Percentiles rank a stretch among this genome's conserved stretches.
These are phyloP conservation scores for Dynastes hyllus DNA, from an alignment of 2,888 invertebrate genomes.

Conservation along the genomic window DNA sequence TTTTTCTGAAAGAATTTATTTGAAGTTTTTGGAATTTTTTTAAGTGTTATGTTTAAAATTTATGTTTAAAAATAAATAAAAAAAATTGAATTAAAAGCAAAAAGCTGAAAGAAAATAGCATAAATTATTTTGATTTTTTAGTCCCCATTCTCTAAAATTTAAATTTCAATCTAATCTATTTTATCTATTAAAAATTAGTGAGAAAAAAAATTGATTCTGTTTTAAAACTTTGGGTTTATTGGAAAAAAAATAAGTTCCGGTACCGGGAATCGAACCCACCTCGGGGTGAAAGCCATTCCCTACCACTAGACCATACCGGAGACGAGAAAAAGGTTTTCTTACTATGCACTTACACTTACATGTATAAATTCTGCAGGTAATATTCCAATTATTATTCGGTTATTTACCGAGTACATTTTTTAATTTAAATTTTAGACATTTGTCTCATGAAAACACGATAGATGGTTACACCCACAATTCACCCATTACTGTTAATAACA, in stretches of 20 bases:
- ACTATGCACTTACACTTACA: conserved; percentile 29
- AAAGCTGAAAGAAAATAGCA: too few relatives aligned
- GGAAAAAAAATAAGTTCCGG: conserved; percentile 71
- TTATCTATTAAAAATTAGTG: too few relatives aligned
- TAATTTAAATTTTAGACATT: not conserved
- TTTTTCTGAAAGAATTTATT: too few relatives aligned
- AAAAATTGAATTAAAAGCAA: too few relatives aligned
- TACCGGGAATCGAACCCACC: conserved; percentile 85
- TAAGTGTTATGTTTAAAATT: too few relatives aligned
- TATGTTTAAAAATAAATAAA: too few relatives aligned
- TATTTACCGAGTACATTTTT: conserved; percentile 27
- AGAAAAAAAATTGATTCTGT: too few relatives aligned
- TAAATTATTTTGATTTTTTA: too few relatives aligned
- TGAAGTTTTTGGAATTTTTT: too few relatives aligned
- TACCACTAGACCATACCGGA: conserved; percentile 82
- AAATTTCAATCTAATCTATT: too few relatives aligned
- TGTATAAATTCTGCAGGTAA: conserved; percentile 37
- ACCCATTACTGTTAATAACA: conserved; percentile 8
- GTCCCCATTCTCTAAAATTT: too few relatives aligned
- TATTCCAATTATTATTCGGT: conserved; percentile 36
- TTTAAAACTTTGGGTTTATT: too few relatives aligned
- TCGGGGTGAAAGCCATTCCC: conserved; percentile 83
- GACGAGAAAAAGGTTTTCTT: not conserved
- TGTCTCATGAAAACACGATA: not conserved
- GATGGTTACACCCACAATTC: not conserved